Percentiles rank a stretch among this genome's conserved stretches.
phyloP scores from a whole-genome alignment of 1,140 invertebrate genomes.

The Bombus difficillimus region DNA sequence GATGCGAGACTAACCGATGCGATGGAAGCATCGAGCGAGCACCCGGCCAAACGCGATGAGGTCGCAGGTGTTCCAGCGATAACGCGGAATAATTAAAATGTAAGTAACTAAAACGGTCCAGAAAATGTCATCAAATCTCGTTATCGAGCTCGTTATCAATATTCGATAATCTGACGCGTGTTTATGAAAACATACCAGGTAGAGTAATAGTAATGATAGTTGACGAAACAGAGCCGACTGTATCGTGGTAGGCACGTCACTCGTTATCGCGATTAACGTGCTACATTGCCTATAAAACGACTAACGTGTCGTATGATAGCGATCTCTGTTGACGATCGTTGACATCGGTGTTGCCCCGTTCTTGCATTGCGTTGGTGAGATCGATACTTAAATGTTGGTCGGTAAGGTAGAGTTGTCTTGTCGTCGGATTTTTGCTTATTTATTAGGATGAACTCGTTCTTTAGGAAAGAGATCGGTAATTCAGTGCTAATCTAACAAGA shows the following conservation, averaged over 20 bases:
- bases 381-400: slow-evolving; percentile 9
- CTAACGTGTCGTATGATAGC: not conserved
- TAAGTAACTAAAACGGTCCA: too few species aligned
- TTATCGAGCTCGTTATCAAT: not conserved
- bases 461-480: too few species aligned
- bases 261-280: slow-evolving; percentile 28
- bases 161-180: not conserved
- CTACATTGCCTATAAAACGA: not conserved
- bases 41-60: not conserved
- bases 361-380: not conserved
- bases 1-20: not conserved
- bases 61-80: not conserved
- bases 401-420: not conserved
- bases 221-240: not conserved
- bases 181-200: not conserved
- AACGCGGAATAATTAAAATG: slow-evolving; percentile 23
- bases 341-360: not conserved
- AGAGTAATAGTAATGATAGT: not conserved
- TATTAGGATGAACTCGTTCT: too few species aligned
- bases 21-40: not conserved
- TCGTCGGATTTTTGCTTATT: too few species aligned
- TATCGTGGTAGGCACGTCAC: not conserved
- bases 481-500: too few species aligned
- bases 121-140: not conserved
- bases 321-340: slow-evolving; percentile 16